Conservation (phyloP, 2,113 vertebrate species). For the Ailurus styani region DNA sequence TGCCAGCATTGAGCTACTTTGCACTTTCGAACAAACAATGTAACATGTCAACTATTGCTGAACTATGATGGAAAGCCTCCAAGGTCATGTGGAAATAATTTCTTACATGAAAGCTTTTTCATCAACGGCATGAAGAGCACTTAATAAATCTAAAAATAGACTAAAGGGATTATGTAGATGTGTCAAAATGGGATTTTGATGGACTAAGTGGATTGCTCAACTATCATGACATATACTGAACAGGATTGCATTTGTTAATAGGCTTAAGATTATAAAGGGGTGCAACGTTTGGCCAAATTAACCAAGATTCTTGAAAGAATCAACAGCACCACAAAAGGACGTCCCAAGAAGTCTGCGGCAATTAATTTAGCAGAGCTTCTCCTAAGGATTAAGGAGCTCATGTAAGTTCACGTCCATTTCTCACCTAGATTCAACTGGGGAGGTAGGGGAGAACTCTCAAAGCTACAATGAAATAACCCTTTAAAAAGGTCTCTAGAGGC, state of each 20-base stretch:
- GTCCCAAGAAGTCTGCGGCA: conserved; percentile 60
- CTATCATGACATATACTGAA: conserved; percentile 51
- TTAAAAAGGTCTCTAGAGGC: conserved; percentile 53
- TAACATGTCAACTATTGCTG: not conserved
- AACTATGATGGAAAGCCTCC: not conserved
- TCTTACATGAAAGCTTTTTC: conserved; percentile 54
- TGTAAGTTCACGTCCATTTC: conserved; percentile 43
- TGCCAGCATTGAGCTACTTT: not conserved
- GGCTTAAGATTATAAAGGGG: not conserved
- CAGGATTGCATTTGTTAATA: conserved; percentile 36
- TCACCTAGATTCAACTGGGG: conserved; percentile 58
- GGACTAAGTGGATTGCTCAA: conserved; percentile 40
- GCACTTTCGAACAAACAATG: not conserved
- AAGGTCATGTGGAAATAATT: conserved; percentile 48
- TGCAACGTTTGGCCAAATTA: not conserved
- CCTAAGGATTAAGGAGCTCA: conserved; percentile 64
- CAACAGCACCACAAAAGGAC: conserved; percentile 71
- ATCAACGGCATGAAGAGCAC: conserved; percentile 40
- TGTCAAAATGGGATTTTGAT: conserved; percentile 68
- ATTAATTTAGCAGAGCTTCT: conserved; percentile 68
- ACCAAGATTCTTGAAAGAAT: conserved; percentile 50
- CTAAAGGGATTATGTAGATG: conserved; percentile 67
- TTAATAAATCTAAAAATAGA: conserved; percentile 71
- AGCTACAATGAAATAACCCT: conserved; percentile 55
- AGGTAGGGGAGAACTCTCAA: not conserved